Evolutionary conservation across 2,113 vertebrate species (phyloP), one percentile per base, ranked within the genome.

Genomic region (Petrocephalus microphthalmus): DNA sequence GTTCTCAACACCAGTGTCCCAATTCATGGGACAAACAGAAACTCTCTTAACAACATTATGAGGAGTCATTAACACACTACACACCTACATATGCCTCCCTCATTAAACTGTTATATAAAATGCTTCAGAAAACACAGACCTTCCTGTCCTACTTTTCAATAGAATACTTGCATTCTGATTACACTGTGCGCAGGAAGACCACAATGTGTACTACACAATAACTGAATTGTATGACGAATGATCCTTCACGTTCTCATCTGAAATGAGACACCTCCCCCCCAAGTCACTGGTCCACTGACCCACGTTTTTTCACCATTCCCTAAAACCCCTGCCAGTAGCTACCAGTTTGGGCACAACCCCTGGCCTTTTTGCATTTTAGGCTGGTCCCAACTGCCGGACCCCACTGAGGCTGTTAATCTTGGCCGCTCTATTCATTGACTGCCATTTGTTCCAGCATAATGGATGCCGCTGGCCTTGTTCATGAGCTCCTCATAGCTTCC

Each of bases 331-430:
- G 20, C 64, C 64, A 86, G 42, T 22, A 25, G n/a, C 85, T 88
- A 64, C 71, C 47, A 56, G 33, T 64, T 83, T 57, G 56, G 85
- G 78, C 67, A 88, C 88, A 81, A 86, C 60, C 88, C 89, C 78
- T 57, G 71, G 64, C 85, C 20, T 74, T 83, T 91, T 84, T 88
- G 54, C 84, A 81, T 88, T 86, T 64, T 88, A 60, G 82, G 83
- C 86, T 78, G 51, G 87, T 78, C 82, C 82, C 89, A 88, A 87
- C 86, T 82, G 71, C 88, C 90, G 81, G 81, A 33, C 89, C 89
- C 89, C 51, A 42, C 60, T 91, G 87, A 56, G 85, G 82, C 89
- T 89, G 87, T 92, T 92, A 92, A 91, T 90, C 88, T 91, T 86
- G 84, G 83, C 8, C 15, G 64, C 87, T 54, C 29, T 22, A 89